Evolutionary conservation across 1,140 invertebrate species (phyloP).

Genomic region (Meloidogyne floridensis): DNA sequence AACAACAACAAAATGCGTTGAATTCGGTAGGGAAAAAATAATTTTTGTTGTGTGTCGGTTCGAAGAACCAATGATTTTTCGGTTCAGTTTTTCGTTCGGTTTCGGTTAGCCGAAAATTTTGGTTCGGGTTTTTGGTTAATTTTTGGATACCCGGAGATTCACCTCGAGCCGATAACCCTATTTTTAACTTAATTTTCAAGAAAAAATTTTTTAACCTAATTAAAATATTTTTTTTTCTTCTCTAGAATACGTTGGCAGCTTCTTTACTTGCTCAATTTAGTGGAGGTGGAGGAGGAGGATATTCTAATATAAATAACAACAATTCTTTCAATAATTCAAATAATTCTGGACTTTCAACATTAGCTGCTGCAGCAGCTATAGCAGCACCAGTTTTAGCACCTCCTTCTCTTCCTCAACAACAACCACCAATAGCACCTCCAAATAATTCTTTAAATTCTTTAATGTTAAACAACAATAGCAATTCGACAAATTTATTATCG

Average conservation of each 20-base stretch:
- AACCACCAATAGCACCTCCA: background rate
- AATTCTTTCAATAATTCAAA: background rate
- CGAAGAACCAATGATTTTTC: no score
- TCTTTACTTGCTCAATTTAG: conserved; percentile 2
- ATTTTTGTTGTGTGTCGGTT: no score
- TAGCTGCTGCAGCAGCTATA: background rate
- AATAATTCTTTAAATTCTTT: background rate
- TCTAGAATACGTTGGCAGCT: background rate
- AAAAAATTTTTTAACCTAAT: no score
- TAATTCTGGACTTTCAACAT: background rate
- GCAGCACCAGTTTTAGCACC: background rate
- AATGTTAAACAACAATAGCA: background rate
- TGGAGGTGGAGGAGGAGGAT: background rate
- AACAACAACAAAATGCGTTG: conserved; percentile 16
- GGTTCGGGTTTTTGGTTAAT: no score
- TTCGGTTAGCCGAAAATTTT: no score
- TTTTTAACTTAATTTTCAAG: no score
- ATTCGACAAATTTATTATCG: background rate
- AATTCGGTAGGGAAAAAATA: background rate
- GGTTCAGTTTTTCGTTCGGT: no score
- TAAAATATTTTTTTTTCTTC: background rate
- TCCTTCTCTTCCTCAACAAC: background rate
- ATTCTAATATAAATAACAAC: conserved; percentile 23
- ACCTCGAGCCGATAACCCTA: no score
- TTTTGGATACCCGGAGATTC: no score